Evolutionary conservation across 2,888 invertebrate genomes (phyloP).

Genomic region (Agrochola lychnidis): DNA sequence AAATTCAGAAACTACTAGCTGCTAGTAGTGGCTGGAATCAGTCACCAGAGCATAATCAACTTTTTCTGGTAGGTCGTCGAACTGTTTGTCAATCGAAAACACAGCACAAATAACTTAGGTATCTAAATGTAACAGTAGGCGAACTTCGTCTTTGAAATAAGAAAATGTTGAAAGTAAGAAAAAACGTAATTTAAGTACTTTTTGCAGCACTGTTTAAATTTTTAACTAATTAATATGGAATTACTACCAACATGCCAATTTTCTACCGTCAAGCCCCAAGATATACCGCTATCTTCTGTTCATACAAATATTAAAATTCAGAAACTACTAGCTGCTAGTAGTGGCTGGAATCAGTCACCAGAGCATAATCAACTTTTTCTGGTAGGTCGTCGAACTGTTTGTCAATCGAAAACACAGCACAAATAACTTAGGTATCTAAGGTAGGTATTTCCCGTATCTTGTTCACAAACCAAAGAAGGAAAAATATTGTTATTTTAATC

Average conservation of each 20-base stretch:
- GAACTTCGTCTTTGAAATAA: background rate
- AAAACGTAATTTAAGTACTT: background rate
- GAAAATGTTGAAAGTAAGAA: background rate
- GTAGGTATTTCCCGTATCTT: background rate
- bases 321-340: too few species aligned
- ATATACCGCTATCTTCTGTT: background rate
- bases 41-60: too few species aligned
- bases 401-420: background rate
- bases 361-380: background rate
- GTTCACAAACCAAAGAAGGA: background rate
- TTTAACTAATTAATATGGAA: background rate
- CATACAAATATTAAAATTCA: background rate
- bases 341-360: background rate
- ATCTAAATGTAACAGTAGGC: slow-evolving; percentile 15
- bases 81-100: background rate
- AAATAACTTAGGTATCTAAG: too few species aligned
- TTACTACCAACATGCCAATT: background rate
- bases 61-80: background rate
- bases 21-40: background rate
- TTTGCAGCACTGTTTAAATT: background rate
- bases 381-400: background rate
- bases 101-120: too few species aligned
- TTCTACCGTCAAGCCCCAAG: too few species aligned
- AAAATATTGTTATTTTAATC: background rate
- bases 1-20: too few species aligned